phyloP scores from a whole-genome alignment of 2,888 invertebrate species.

The Invenusta paracnida region DNA sequence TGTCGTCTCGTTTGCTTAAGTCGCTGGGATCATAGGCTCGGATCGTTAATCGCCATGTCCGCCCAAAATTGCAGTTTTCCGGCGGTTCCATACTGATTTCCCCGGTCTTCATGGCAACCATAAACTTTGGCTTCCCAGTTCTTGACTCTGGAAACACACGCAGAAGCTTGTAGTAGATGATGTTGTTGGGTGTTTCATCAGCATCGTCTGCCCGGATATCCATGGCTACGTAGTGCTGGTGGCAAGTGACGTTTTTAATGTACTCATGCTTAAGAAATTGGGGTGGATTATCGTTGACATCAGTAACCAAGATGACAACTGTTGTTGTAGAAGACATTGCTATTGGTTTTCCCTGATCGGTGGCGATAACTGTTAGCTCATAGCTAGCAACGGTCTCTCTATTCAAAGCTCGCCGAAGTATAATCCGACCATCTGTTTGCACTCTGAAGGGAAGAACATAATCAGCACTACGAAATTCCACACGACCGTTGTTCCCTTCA shows the following conservation, averaged over 20 bases:
- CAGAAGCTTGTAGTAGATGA: neutral
- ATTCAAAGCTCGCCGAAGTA: neutral
- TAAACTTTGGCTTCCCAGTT: neutral
- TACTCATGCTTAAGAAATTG: neutral
- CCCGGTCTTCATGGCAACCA: neutral
- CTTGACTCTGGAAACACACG: neutral
- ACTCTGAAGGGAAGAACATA: neutral
- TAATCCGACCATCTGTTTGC: neutral
- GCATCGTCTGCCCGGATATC: neutral
- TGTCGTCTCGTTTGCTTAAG: neutral
- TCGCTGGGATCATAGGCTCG: neutral
- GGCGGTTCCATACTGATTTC: neutral
- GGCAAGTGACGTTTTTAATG: neutral
- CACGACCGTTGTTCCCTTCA: slow-evolving; percentile 2
- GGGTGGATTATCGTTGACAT: neutral
- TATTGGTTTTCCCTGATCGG: neutral
- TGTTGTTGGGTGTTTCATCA: neutral
- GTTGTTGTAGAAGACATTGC: neutral
- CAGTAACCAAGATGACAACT: neutral
- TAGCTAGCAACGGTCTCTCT: neutral
- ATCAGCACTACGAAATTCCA: neutral
- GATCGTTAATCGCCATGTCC: neutral
- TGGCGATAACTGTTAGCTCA: neutral
- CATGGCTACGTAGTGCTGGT: neutral
- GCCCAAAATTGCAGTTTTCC: neutral